phyloP scores from a whole-genome alignment of 1,140 invertebrate genomes.

The Ostrea edulis region DNA sequence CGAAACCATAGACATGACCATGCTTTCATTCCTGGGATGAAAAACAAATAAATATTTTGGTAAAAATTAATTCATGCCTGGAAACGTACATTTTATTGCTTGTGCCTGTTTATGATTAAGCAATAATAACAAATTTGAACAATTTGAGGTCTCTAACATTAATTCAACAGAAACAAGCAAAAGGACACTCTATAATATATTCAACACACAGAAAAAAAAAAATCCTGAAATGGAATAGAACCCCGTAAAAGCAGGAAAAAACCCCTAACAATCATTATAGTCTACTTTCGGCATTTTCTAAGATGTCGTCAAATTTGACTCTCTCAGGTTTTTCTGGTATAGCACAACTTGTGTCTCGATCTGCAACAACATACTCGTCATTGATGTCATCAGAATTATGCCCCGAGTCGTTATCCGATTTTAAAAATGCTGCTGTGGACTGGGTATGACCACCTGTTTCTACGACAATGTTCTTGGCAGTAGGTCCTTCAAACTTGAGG shows the following conservation, averaged over 20 bases:
- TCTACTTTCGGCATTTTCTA: constrained; percentile 4
- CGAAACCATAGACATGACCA: no score
- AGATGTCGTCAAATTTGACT: constrained; percentile 16
- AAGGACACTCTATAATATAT: neutral
- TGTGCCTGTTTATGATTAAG: neutral
- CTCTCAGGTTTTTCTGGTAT: constrained; percentile 33
- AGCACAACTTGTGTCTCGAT: constrained; percentile 50
- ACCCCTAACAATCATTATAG: neutral
- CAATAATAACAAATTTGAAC: neutral
- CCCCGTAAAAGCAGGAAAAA: neutral
- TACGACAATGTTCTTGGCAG: constrained; percentile 63
- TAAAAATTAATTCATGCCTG: neutral
- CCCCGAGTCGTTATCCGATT: constrained; percentile 63
- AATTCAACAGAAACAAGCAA: neutral
- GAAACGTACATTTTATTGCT: neutral
- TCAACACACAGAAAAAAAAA: neutral
- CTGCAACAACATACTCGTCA: constrained; percentile 43
- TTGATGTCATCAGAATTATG: constrained; percentile 64
- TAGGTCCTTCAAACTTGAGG: constrained; percentile 55
- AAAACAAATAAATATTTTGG: neutral
- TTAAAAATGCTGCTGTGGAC: constrained; percentile 67
- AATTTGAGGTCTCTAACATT: neutral
- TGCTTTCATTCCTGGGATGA: neutral
- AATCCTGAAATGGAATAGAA: neutral
- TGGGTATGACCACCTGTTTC: constrained; percentile 64